A percentile compares a stretch with the other conserved stretches of the same genome.
These are phyloP conservation scores for Parnassius mnemosyne DNA, from an alignment of 2,888 invertebrate genomes.

Conservation along the genomic window DNA sequence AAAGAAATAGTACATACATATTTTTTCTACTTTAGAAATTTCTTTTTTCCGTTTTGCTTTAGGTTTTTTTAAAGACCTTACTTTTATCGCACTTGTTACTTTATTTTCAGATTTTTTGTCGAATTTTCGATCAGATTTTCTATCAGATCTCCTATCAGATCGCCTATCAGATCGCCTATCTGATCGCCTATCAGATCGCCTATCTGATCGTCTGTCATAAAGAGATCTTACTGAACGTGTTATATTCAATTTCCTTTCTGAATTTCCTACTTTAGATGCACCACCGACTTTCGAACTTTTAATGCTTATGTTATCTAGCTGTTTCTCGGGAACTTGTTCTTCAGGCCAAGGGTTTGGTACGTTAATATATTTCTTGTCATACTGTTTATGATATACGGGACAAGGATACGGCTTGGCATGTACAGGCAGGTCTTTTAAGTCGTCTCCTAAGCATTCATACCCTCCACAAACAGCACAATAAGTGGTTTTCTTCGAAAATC, in stretches of 20 bases:
- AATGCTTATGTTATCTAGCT: slow-evolving; percentile 37
- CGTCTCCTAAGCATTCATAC: slow-evolving; percentile 65
- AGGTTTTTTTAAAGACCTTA: slow-evolving; percentile 34
- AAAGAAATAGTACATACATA: slow-evolving; percentile 39
- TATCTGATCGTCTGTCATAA: slow-evolving; percentile 32
- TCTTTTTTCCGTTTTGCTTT: neutral
- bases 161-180: slow-evolving; percentile 1
- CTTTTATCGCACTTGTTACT: slow-evolving; percentile 7
- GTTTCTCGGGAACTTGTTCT: slow-evolving; percentile 41
- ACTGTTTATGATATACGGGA: slow-evolving; percentile 69
- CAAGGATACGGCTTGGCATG: slow-evolving; percentile 65
- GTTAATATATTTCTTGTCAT: slow-evolving; percentile 58
- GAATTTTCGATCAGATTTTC: slow-evolving; percentile 7
- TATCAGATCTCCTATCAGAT: slow-evolving; percentile 8
- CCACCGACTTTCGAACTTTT: slow-evolving; percentile 45
- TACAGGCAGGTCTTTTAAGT: slow-evolving; percentile 56
- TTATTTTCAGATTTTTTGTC: slow-evolving; percentile 15
- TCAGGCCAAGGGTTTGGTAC: slow-evolving; percentile 60
- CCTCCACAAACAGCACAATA: slow-evolving; percentile 72
- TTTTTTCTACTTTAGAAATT: slow-evolving; percentile 40
- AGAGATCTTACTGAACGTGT: slow-evolving; percentile 39
- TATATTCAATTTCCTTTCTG: slow-evolving; percentile 19
- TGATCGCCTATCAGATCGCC: slow-evolving; percentile 32
- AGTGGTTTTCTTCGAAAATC: slow-evolving; percentile 62
- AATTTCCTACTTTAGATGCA: slow-evolving; percentile 34